Evolutionary conservation across 2,113 vertebrate species (phyloP), one percentile per base, ranked within the genome.

Genomic region (Nycticryphes semicollaris): DNA sequence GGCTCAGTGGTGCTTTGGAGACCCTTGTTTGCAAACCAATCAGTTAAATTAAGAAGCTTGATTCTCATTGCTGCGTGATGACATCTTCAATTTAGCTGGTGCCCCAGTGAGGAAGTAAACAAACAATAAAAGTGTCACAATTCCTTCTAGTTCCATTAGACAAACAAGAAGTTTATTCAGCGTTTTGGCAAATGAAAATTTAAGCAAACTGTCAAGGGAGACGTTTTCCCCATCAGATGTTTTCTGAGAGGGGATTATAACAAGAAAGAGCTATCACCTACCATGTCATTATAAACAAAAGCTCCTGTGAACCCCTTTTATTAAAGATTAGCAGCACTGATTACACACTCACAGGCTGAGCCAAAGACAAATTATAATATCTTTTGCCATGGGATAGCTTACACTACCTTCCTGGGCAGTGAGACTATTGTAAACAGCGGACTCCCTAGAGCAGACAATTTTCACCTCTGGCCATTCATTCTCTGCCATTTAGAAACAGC

Each of bases 71-170:
- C 90, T 90, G 88, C 64, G 88, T 75, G 90, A 94, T 94, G 96
- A 94, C 96, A 97, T 89, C 95, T 96, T 76, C 90, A 94, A 96
- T 96, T 96, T 94, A 92, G 84, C 80, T 68, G 66, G 94, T 95
- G 84, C 76, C 66, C 95, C 90, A 89, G 60, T 84, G 95, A 95
- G 95, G 92, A 96, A 84, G 91, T 91, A 97, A 96, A 96, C 94
- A 97, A 96, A 96, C 95, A 95, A 96, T 97, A 95, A 94, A 96
- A 95, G 89, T 96, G 96, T 96, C 96, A 97, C 95, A 95, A 92
- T 94, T 94, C 91, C 89, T 96, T 95, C 96, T 66, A 69, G 81
- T 93, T 94, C 78, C 89, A 85, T 97, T 97, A 96, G 91, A 96
- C 93, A 97, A 96, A 96, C 93, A 96, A 96, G 96, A 92, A 94